Evolutionary conservation across 2,888 invertebrate species (phyloP), one percentile per base, ranked within the genome.

Genomic region (Chalcosyrphus nemorum): DNA sequence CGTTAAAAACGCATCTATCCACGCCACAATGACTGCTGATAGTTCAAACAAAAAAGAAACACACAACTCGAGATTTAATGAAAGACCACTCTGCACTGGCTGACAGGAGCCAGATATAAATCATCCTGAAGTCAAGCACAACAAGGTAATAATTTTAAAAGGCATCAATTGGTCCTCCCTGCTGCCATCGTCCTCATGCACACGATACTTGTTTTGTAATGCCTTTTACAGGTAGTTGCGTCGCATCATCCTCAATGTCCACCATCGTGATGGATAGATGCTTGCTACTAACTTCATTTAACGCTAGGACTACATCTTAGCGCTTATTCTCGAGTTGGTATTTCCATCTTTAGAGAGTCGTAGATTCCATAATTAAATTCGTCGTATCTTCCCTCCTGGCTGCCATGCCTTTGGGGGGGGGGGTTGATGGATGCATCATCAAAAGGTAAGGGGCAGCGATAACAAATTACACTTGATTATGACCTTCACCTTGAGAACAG

Each of bases 381-480:
- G n/a, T n/a, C n/a, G n/a, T n/a, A n/a, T n/a, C n/a, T n/a, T n/a
- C n/a, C n/a, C n/a, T n/a, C n/a, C n/a, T n/a, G n/a, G n/a, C n/a
- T n/a, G n/a, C n/a, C n/a, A n/a, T n/a, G n/a, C n/a, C 56, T 43
- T 68, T 29, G 21, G 1, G 29, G 19, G 38, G 24, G 1, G n/a
- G n/a, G n/a, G n/a, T n/a, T n/a, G n/a, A n/a, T n/a, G n/a, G 19
- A 7, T 27, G 32, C 41, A 41, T 43, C 43, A 19, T n/a, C n/a
- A n/a, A n/a, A 21, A 11, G 17, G 38, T 21, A 24, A n/a, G n/a
- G n/a, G n/a, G 21, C 59, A 24, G 35, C 72, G 21, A 50, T 78
- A 63, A 78, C 66, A 72, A 82, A 82, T 82, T 78, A 72, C 72
- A 74, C 68, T 82, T 82, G 72, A 82, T 82, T 78, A 78, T 82